Conservation (phyloP, 2,797 vertebrate species). For the Manis crassicaudata region DNA sequence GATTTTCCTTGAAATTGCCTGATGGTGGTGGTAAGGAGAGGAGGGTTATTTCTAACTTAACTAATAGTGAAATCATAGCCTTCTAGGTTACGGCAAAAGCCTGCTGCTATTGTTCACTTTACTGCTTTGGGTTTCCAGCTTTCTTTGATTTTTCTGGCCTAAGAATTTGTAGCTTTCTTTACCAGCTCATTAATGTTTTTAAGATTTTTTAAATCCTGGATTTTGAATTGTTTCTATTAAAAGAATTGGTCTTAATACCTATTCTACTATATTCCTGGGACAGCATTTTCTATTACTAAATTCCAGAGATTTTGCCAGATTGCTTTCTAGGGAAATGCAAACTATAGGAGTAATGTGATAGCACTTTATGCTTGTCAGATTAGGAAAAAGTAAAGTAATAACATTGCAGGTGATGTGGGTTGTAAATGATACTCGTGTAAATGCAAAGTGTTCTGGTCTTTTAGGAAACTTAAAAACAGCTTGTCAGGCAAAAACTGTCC, state of each 20-base stretch:
- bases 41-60: neutral
- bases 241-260: neutral
- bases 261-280: neutral
- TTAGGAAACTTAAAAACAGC: conserved; percentile 1
- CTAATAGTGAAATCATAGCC: neutral
- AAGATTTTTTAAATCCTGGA: neutral
- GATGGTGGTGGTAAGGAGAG: neutral
- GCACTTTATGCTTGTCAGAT: neutral
- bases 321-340: conserved; percentile 56
- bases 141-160: neutral
- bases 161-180: conserved; percentile 30
- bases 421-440: neutral
- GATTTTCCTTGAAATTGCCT: neutral
- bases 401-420: neutral
- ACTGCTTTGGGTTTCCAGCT: neutral
- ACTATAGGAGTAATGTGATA: conserved; percentile 6
- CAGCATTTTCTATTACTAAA: neutral
- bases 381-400: conserved; percentile 45
- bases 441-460: neutral
- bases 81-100: neutral
- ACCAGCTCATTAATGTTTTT: neutral
- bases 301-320: neutral
- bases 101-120: neutral
- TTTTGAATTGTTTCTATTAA: conserved; percentile 49
- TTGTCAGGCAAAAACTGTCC: neutral